Base-by-base conservation (phyloP, 2,797 vertebrate genomes). In the Phyllotis vaccarum region DNA sequence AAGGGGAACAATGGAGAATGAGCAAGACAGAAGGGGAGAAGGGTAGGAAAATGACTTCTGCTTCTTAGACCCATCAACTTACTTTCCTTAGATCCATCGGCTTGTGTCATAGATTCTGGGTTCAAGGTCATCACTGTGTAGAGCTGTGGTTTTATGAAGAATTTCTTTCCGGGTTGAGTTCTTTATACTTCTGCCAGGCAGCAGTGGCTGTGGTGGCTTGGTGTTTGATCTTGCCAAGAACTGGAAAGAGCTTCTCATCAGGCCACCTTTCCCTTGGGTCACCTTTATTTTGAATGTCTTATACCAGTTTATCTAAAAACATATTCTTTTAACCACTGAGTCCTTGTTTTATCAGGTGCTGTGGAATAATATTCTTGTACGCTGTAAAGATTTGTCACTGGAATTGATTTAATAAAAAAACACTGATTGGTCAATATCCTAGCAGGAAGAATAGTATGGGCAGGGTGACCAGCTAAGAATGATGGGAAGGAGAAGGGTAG, bases 61-160 rank as follows among this genome's bases (percentile, higher is more conserved):
- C 70, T 85, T 29, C 90, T 72, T 37, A 95, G 54, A 92, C 2
- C 5, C n/a, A 54, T n/a, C 90, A 79, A 76, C 52, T 74, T 82
- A 37, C 43, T 93, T 95, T 93, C 60, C 46, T 70, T 72, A 90
- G 56, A 0, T 91, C 68, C 56, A 37, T 90, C 34, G 90, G 11
- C n/a, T 49, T 56, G 62, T 52, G 66, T 94, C 31, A 12, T n/a
- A 62, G 86, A 81, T 62, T 95, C 75, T 91, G 75, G 29, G 37
- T 40, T 87, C 54, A 75, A 76, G 52, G 5, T 80, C 64, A 76
- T 5, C 56, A 31, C 6, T 95, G n/a, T 89, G 46, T n/a, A 72
- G 49, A 81, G 14, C 34, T 6, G 72, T 70, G 12, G 12, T 70
- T 6, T 68, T 21, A 29, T 70, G n/a, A 78, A 40, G 43, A 37